These are phyloP conservation scores for Lota lota DNA, from an alignment of 2,113 vertebrate species.

Conservation along the genomic window DNA sequence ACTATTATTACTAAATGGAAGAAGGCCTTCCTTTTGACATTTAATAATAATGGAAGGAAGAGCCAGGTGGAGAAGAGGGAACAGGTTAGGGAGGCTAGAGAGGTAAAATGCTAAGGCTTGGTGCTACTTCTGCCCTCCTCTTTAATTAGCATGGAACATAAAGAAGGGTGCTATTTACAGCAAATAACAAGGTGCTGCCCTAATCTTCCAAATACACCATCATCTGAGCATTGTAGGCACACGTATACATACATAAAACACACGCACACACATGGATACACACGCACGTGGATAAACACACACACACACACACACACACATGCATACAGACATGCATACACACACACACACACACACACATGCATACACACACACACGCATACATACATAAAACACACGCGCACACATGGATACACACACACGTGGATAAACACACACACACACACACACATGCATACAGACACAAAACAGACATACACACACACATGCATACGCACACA, in stretches of 20 bases:
- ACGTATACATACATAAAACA: conserved; percentile 5
- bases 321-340: conserved; percentile 3
- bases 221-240: conserved; percentile 15
- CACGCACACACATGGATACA: conserved; percentile 10
- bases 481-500: no score
- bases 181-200: conserved; percentile 48
- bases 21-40: no score
- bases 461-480: no score
- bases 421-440: no score
- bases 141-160: conserved; percentile 49
- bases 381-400: no score
- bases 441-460: no score
- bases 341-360: neutral
- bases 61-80: conserved; percentile 12
- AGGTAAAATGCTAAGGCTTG: conserved; percentile 49
- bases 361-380: neutral
- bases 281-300: conserved; percentile 3
- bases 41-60: no score
- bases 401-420: no score
- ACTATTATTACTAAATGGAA: no score
- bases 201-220: conserved; percentile 42
- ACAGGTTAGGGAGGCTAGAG: conserved; percentile 10
- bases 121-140: conserved; percentile 26
- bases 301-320: neutral
- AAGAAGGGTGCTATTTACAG: conserved; percentile 45